Evolutionary conservation across 2,888 invertebrate genomes (phyloP), one percentile per base, ranked within the genome.

Genomic region (Muschampia plurimacula): DNA sequence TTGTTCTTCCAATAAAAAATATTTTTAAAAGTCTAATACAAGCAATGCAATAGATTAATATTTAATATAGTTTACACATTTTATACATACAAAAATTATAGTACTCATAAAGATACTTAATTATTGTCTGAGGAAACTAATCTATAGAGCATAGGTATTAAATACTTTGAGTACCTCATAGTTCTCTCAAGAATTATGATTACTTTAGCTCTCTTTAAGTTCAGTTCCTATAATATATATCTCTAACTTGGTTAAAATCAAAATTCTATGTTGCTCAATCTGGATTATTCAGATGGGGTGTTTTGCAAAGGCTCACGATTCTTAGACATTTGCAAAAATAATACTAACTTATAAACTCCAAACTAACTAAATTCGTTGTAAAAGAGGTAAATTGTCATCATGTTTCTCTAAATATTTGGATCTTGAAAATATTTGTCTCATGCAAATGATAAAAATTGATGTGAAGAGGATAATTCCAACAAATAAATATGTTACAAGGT

Each of bases 401-500:
- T 69, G 74, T 60, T 75, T 79, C 10, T 73, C 66, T 0, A 69
- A 57, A 36, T 73, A 67, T 28, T 72, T 65, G 57, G 76, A 75
- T 70, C 74, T 76, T 6, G 74, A 74, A 39, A 78, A 62, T 55
- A 79, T 13, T 49, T 74, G 71, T n/a, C 78, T 64, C 8, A 77
- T 44, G 69, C 77, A 74, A 65, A 59, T 76, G 22, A 75, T 69
- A 52, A 77, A 75, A 13, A 74, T 68, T 57, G 77, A 79, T 9
- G 77, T 49, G 2, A 73, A 32, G 0, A 77, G 60, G 2, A 77
- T 57, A 4, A 80, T 52, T 49, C 86, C 78, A 57, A 95, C 80
- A 4, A 86, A 82, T 67, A 95, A 77, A 79, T 97, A 97, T 65
- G 94, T 82, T 69, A 84, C 87, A 28, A 97, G 89, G 81, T 96